Evolutionary conservation across 1,140 invertebrate genomes (phyloP), one percentile per base, ranked within the genome.

Genomic region (Meteorus sp.): DNA sequence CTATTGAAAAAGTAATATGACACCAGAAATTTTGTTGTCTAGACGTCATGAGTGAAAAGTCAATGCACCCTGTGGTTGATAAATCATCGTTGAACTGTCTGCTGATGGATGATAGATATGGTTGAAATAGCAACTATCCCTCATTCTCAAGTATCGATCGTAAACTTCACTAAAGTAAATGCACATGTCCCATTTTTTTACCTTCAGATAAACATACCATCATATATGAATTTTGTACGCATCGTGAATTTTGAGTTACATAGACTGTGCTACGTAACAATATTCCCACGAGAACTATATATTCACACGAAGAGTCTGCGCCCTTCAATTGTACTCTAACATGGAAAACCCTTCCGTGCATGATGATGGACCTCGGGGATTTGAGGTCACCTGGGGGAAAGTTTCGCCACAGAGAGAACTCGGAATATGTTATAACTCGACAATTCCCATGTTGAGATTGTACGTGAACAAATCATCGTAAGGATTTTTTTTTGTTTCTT

Each of bases 281-380:
- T 39, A 11, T 39, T 13, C 44, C 20, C 9, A 3, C 8, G 23
- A 13, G 23, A n/a, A n/a, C 5, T 9, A 47, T 47, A 6, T 47
- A n/a, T 3, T 27, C 19, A 9, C 44, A 22, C n/a, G 19, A 47
- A 23, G 20, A 27, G 44, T 47, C 44, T 43, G 39, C n/a, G n/a
- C 39, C 15, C 15, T 43, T 43, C 44, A 22, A 47, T 47, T 55
- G 41, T 55, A 44, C 22, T 55, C 31, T 55, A n/a, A 55, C 53
- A 56, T 19, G 41, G 31, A 44, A 22, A n/a, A 56, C 23, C 37
- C 22, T 56, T 15, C n/a, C 19, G 17, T 27, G 31, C 52, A n/a
- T n/a, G 41, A 8, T 56, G 54, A 56, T 56, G 54, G 43, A 54
- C 52, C 52, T 43, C 52, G 11, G 52, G 52, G 52, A 54, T 13